Conservation (phyloP, 23 tunicate genomes). For the Aplidium turbinatum region DNA sequence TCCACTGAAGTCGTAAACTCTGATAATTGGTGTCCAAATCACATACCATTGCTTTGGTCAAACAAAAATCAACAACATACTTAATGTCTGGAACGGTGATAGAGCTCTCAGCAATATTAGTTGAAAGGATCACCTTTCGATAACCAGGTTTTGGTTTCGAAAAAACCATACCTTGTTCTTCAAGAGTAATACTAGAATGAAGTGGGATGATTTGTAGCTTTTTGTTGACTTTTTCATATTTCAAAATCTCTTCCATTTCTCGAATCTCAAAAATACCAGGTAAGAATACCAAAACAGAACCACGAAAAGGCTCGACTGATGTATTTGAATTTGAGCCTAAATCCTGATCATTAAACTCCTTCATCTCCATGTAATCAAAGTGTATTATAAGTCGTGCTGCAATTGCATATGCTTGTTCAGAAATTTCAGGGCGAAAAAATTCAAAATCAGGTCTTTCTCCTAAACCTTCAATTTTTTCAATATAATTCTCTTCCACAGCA, state of each 20-base stretch:
- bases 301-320: slow-evolving; percentile 19
- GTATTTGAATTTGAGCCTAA: not conserved
- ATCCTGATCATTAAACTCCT: not conserved
- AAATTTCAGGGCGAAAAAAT: slow-evolving; percentile 56
- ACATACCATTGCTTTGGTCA: slow-evolving; percentile 65
- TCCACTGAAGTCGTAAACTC: slow-evolving; percentile 80
- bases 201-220: slow-evolving; percentile 65
- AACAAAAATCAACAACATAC: slow-evolving; percentile 93
- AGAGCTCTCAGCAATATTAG: slow-evolving; percentile 98
- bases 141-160: slow-evolving; percentile 47
- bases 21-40: slow-evolving; percentile 80
- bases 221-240: slow-evolving; percentile 28
- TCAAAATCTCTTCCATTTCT: slow-evolving; percentile 64
- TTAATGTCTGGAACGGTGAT: slow-evolving; percentile 91
- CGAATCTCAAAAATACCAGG: slow-evolving; percentile 76
- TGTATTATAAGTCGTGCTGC: slow-evolving; percentile 58
- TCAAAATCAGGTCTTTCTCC: slow-evolving; percentile 35
- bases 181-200: slow-evolving; percentile 76
- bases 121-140: slow-evolving; percentile 82
- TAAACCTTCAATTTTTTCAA: slow-evolving; percentile 68
- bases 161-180: slow-evolving; percentile 74
- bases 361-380: slow-evolving; percentile 55
- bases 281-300: slow-evolving; percentile 82
- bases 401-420: slow-evolving; percentile 46
- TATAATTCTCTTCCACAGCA: slow-evolving; percentile 54